phyloP scores from a whole-genome alignment of 2,797 vertebrate genomes.

The Eospalax fontanierii region DNA sequence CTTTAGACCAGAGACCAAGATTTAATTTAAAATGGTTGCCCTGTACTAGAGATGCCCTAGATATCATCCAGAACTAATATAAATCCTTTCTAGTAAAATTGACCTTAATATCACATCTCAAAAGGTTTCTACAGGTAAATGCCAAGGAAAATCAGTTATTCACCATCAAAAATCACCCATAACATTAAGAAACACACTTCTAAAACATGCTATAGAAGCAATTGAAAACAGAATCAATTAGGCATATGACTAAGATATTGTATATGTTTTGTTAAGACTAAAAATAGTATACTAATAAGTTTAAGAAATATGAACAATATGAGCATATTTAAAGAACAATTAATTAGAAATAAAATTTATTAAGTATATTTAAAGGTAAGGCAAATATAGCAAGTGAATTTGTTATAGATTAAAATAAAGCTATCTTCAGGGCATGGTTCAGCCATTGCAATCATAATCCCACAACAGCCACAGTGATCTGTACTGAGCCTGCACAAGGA shows the following conservation, averaged over 20 bases:
- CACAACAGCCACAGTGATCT: too few relatives aligned
- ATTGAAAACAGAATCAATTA: not conserved
- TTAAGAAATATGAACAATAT: not conserved
- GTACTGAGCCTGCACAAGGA: too few relatives aligned
- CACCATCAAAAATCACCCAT: not conserved
- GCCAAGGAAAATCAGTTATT: not conserved
- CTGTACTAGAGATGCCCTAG: not conserved
- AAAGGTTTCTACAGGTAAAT: constrained; percentile 22
- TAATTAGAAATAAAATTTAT: not conserved
- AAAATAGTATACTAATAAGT: constrained; percentile 18
- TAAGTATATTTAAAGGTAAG: not conserved
- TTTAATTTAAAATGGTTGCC: constrained; percentile 69
- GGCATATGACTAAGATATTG: not conserved
- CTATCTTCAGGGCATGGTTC: not conserved
- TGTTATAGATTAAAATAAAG: not conserved
- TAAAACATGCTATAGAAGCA: not conserved
- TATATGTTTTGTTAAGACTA: not conserved
- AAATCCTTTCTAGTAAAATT: not conserved
- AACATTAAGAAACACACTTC: not conserved
- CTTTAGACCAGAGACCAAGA: constrained; percentile 19
- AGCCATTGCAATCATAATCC: too few relatives aligned
- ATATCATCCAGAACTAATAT: constrained; percentile 10
- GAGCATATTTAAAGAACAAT: not conserved
- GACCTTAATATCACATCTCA: constrained; percentile 27
- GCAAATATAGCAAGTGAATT: not conserved